These are phyloP conservation scores for Takifugu bimaculatus DNA, from an alignment of 2,113 vertebrate species.

Conservation along the genomic window DNA sequence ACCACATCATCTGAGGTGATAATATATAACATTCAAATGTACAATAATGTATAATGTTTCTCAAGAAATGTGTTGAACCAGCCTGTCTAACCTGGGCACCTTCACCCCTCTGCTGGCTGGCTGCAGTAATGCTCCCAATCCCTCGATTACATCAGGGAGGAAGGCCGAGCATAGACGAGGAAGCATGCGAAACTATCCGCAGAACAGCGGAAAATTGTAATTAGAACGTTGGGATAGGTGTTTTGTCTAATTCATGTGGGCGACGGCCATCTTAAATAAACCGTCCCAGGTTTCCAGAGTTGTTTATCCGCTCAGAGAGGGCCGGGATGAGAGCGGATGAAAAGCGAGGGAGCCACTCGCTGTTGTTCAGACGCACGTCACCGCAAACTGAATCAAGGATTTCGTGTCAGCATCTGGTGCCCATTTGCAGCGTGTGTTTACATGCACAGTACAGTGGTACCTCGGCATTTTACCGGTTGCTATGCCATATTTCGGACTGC, in stretches of 20 bases:
- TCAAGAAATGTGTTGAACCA: no score
- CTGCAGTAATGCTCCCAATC: no score
- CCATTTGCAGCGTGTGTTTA: not conserved
- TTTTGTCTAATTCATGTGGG: conserved; percentile 30
- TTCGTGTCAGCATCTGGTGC: conserved; percentile 6
- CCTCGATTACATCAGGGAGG: no score
- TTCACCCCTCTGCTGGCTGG: no score
- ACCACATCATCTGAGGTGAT: no score
- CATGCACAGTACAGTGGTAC: not conserved
- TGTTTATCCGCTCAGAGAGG: conserved; percentile 22
- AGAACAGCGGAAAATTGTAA: conserved; percentile 19
- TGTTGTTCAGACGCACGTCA: not conserved
- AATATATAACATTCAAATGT: no score
- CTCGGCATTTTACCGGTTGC: not conserved
- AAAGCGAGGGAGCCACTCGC: not conserved
- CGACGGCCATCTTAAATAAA: conserved; percentile 15
- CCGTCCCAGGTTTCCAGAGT: not conserved
- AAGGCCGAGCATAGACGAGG: no score
- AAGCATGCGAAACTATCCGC: no score
- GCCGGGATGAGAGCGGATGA: conserved; percentile 7
- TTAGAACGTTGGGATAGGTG: conserved; percentile 15
- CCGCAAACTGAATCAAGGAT: not conserved
- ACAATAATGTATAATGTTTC: no score
- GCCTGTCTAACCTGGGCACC: no score
- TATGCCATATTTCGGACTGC: no score